phyloP scores from a whole-genome alignment of 1,140 invertebrate species.

The Gryllus bimaculatus region DNA sequence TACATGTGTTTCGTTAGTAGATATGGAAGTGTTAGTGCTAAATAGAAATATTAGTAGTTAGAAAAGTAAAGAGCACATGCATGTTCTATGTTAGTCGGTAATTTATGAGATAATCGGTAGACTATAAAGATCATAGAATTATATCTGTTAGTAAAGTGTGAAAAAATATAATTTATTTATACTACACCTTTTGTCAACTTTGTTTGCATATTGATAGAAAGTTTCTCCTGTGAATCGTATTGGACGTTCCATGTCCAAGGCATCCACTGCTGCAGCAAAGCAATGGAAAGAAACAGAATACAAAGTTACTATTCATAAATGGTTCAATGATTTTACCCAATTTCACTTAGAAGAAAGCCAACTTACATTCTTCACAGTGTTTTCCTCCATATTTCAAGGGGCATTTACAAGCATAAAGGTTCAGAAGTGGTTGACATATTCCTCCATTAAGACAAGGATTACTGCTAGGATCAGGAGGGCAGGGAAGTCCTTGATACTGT shows the following conservation, averaged over 20 bases:
- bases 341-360: too few relatives aligned
- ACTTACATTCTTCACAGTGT: conserved; percentile 61
- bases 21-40: conserved; percentile 23
- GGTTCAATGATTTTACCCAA: too few relatives aligned
- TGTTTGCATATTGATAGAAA: conserved; percentile 51
- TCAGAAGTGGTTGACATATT: conserved; percentile 61
- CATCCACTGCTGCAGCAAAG: conserved; percentile 14
- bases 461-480: conserved; percentile 46
- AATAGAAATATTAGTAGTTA: conserved; percentile 8
- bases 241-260: conserved; percentile 31
- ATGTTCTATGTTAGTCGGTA: background rate
- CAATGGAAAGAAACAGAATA: too few relatives aligned
- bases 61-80: background rate
- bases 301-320: too few relatives aligned
- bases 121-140: background rate
- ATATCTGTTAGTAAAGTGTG: too few relatives aligned
- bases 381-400: conserved; percentile 53
- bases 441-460: conserved; percentile 67
- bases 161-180: conserved; percentile 21
- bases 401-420: conserved; percentile 62
- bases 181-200: conserved; percentile 47
- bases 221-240: conserved; percentile 54
- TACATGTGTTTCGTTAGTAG: conserved; percentile 19
- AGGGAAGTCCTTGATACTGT: conserved; percentile 59
- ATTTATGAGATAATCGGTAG: background rate